A percentile compares a stretch with the other conserved stretches of the same genome.
Evolutionary conservation across 2,888 invertebrate species (phyloP).

Genomic region (Strigamia crassipes): DNA sequence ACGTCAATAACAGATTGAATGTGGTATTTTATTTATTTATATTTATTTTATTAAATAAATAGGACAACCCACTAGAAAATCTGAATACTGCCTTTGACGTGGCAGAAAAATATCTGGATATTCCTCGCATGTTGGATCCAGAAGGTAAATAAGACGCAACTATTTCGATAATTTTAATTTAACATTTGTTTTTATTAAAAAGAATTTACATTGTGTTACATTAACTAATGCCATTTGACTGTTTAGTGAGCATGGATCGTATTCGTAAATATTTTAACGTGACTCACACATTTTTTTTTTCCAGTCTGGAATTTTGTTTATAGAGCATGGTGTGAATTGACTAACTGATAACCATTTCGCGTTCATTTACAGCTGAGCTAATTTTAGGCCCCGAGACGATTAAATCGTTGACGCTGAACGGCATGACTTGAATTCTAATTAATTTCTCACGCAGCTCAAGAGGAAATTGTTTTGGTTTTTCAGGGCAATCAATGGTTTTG

Average conservation of each 20-base stretch:
- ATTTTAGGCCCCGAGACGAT: background rate
- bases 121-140: constrained; percentile 99
- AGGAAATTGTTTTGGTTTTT: background rate
- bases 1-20: background rate
- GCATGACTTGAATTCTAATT: background rate
- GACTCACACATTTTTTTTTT: constrained; percentile 3
- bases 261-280: background rate
- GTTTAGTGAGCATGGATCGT: background rate
- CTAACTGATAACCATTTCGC: background rate
- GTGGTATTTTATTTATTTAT: background rate
- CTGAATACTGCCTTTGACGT: constrained; percentile 99
- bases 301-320: constrained; percentile 7
- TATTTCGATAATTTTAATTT: background rate
- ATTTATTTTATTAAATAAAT: constrained; percentile 48
- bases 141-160: constrained; percentile 77
- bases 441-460: constrained; percentile 6
- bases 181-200: background rate
- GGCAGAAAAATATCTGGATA: constrained; percentile 99
- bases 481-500: background rate
- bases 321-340: constrained; percentile 30
- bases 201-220: background rate
- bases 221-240: no score
- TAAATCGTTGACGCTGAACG: background rate
- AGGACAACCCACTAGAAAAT: constrained; percentile 97
- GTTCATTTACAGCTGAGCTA: constrained; percentile 25